phyloP scores from a whole-genome alignment of 2,113 vertebrate genomes.

The Aix galericulata region DNA sequence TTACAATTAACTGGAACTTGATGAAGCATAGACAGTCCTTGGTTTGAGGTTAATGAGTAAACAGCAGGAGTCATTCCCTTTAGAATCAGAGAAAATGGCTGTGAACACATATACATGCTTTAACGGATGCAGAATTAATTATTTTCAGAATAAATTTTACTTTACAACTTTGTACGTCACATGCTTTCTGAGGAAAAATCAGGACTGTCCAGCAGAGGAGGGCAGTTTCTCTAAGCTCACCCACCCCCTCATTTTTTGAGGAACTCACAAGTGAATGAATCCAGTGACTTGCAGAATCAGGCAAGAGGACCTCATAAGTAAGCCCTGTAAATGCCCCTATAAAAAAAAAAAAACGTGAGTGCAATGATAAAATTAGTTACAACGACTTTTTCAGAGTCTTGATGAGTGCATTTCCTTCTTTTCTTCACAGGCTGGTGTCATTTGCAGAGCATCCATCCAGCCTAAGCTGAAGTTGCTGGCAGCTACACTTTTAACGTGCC shows the following conservation, averaged over 20 bases:
- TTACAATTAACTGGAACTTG: not conserved
- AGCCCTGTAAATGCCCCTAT: not conserved
- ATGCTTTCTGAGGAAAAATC: not conserved
- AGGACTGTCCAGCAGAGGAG: not conserved
- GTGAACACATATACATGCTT: not conserved
- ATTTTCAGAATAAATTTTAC: not conserved
- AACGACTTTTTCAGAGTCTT: not conserved
- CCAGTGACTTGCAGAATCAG: not conserved
- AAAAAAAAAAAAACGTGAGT: not conserved
- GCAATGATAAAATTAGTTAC: not conserved
- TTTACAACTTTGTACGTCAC: not conserved
- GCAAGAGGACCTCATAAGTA: not conserved
- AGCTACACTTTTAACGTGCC: not conserved
- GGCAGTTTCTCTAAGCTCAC: not conserved
- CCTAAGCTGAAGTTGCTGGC: not conserved
- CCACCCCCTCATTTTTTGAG: not conserved
- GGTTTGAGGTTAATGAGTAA: not conserved
- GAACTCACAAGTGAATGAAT: not conserved
- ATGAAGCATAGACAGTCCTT: not conserved
- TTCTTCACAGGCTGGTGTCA: not conserved
- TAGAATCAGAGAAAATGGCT: not conserved
- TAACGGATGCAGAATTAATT: not conserved
- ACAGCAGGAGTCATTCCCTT: not conserved
- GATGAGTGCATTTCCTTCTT: not conserved
- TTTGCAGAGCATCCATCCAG: not conserved